Evolutionary conservation across 2,113 vertebrate species (phyloP).

Genomic region (Ailuropoda melanoleuca): DNA sequence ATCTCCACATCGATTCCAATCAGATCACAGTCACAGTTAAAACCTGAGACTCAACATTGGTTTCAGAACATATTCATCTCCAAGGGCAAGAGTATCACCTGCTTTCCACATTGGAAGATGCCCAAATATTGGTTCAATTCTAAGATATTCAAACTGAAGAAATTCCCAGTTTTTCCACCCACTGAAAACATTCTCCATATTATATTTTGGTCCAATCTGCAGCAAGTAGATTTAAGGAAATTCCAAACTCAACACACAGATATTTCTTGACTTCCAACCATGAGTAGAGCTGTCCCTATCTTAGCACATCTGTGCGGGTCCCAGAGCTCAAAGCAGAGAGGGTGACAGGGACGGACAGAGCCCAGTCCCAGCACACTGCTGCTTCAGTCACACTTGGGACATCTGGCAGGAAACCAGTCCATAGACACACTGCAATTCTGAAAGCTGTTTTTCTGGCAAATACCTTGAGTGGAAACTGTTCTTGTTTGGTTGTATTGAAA

Average conservation of each 20-base stretch:
- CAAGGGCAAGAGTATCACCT: not conserved
- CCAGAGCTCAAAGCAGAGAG: not conserved
- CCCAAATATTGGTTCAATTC: not conserved
- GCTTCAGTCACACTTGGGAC: not conserved
- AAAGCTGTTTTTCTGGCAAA: slow-evolving; percentile 44
- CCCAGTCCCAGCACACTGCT: not conserved
- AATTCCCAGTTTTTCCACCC: not conserved
- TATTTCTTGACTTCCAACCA: not conserved
- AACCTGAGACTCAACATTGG: not conserved
- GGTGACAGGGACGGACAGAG: rapidly evolving
- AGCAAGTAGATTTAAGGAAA: not conserved
- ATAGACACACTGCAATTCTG: not conserved
- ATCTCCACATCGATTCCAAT: not conserved
- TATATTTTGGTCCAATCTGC: not conserved
- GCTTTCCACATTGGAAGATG: not conserved
- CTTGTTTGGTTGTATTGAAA: slow-evolving; percentile 48
- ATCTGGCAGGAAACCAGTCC: not conserved
- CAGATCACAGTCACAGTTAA: not conserved
- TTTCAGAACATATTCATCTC: not conserved
- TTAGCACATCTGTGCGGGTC: not conserved
- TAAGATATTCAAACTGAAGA: not conserved
- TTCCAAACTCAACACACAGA: not conserved
- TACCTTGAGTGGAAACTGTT: slow-evolving; percentile 20
- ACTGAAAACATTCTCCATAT: not conserved
- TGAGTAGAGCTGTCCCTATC: not conserved